Evolutionary conservation across 2,888 invertebrate species (phyloP).

Genomic region (Callyntrura sp.): DNA sequence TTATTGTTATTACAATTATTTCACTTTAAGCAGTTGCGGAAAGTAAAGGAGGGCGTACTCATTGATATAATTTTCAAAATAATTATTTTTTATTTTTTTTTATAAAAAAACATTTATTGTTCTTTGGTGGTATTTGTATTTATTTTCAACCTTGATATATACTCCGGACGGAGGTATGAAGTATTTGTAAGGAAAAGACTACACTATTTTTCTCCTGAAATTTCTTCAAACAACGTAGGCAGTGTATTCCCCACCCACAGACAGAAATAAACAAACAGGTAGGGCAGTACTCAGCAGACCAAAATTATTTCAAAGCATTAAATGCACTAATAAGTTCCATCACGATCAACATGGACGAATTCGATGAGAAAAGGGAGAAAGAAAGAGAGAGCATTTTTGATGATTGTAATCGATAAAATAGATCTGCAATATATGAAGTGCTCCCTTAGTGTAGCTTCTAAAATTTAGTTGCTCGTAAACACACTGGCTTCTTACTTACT

Average conservation of each 20-base stretch:
- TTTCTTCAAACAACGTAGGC: too few species aligned
- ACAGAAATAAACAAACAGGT: too few species aligned
- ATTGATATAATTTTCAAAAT: background rate
- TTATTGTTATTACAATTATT: conserved; percentile 4
- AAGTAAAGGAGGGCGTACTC: background rate
- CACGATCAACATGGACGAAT: conserved; percentile 66
- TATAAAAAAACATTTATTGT: background rate
- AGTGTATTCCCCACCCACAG: background rate
- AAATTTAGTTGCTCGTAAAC: too few species aligned
- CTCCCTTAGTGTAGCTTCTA: too few species aligned
- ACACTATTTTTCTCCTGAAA: conserved; percentile 21
- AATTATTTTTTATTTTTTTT: conserved; percentile 37
- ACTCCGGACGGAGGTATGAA: background rate
- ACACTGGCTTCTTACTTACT: too few species aligned
- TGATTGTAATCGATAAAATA: too few species aligned
- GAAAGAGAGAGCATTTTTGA: conserved; percentile 52
- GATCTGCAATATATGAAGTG: too few species aligned
- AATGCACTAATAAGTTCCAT: conserved; percentile 75
- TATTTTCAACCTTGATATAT: background rate
- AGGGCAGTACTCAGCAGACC: conserved; percentile 61
- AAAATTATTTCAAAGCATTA: conserved; percentile 66
- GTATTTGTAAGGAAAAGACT: background rate
- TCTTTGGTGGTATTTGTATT: background rate
- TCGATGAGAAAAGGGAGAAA: conserved; percentile 49
- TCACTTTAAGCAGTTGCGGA: background rate